phyloP scores from a whole-genome alignment of 2,113 vertebrate species.

The Herpailurus yagouaroundi region DNA sequence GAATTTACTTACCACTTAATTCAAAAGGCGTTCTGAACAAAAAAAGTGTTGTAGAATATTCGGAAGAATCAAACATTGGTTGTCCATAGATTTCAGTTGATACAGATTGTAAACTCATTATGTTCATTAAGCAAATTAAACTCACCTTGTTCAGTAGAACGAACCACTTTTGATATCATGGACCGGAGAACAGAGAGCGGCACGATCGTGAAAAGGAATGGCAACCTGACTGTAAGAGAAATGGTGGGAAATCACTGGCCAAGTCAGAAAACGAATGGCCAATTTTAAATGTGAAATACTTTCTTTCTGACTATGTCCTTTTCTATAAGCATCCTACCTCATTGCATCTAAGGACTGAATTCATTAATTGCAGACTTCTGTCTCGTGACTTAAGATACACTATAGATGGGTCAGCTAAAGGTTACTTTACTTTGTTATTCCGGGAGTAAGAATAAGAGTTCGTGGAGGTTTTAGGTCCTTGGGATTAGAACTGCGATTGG shows the following conservation, averaged over 20 bases:
- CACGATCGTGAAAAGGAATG: constrained; percentile 89
- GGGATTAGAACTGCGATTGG: background rate
- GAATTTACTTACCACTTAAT: background rate
- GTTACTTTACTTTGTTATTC: background rate
- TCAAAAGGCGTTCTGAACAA: background rate
- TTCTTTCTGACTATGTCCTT: background rate
- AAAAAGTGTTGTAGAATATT: background rate
- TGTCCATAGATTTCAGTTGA: background rate
- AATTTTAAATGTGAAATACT: background rate
- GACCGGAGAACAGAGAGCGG: constrained; percentile 94
- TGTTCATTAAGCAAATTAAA: constrained; percentile 44
- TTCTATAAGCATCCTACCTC: background rate
- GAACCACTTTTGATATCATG: constrained; percentile 95
- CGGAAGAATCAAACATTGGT: background rate
- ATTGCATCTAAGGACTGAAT: background rate
- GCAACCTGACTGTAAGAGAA: constrained; percentile 88
- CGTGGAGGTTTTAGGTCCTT: background rate
- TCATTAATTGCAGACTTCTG: background rate
- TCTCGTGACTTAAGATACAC: background rate
- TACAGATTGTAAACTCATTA: background rate
- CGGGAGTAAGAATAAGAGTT: background rate
- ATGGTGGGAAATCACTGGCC: background rate
- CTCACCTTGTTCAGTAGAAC: constrained; percentile 93
- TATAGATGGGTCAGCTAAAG: background rate
- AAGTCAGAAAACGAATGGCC: background rate